Percentiles rank a stretch among this genome's conserved stretches.
Conservation (phyloP, 2,113 vertebrate genomes). For the Nicator chloris region DNA sequence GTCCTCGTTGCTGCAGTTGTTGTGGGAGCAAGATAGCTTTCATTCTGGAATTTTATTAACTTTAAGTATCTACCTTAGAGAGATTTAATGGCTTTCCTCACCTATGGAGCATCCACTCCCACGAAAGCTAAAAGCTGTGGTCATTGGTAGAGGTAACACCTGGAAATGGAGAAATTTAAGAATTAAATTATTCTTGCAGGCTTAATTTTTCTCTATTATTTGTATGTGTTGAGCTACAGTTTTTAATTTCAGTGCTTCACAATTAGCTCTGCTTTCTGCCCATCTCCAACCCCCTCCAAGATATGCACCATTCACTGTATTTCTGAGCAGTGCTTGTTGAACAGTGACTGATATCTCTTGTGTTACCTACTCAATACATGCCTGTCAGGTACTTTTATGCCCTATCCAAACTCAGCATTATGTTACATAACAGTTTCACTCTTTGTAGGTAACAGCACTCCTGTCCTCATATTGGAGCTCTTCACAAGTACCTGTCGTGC, state of each 20-base stretch:
- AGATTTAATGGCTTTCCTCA: background rate
- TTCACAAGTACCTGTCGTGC: background rate
- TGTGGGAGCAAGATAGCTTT: background rate
- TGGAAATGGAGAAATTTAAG: background rate
- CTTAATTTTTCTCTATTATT: background rate
- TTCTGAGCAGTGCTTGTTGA: background rate
- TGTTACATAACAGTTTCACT: background rate
- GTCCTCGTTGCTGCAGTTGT: background rate
- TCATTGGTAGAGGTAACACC: background rate
- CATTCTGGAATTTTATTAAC: background rate
- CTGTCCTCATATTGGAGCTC: background rate
- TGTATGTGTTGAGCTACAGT: background rate
- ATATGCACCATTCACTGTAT: background rate
- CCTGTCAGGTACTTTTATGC: background rate
- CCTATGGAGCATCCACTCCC: background rate
- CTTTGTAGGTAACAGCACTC: background rate
- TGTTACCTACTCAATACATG: background rate
- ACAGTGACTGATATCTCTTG: background rate
- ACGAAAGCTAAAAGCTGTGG: background rate
- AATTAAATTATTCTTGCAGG: background rate
- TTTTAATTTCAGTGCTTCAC: background rate
- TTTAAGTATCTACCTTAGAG: background rate
- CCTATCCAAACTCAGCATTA: background rate
- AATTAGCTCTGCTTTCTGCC: background rate
- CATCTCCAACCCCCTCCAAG: too few relatives aligned